Percentiles rank a stretch among this genome's conserved stretches.
Evolutionary conservation across 2,113 vertebrate species (phyloP).

Genomic region (Capreolus pygargus): DNA sequence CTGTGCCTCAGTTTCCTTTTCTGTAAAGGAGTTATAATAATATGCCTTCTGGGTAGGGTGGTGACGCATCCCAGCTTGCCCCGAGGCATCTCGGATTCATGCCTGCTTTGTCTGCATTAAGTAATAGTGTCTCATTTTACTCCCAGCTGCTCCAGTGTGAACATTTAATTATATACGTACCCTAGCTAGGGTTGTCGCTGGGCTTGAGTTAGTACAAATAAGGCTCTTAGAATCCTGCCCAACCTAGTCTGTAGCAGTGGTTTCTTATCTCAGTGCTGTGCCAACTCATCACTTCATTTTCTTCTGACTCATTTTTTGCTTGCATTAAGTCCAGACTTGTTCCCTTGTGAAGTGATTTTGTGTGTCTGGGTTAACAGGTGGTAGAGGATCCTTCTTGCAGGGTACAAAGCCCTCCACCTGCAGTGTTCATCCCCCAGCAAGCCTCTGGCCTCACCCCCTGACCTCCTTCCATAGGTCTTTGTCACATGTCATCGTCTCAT

Average conservation of each 20-base stretch:
- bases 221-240: not conserved
- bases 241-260: not conserved
- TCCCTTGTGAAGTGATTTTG: not conserved
- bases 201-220: not conserved
- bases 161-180: not conserved
- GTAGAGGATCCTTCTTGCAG: not conserved
- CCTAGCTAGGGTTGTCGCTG: not conserved
- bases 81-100: not conserved
- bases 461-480: not conserved
- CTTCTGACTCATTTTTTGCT: not conserved
- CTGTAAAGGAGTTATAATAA: not conserved
- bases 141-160: not conserved
- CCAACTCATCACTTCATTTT: slow-evolving; percentile 19
- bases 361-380: not conserved
- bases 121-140: not conserved
- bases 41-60: not conserved
- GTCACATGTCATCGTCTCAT: not conserved
- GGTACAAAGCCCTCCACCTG: not conserved
- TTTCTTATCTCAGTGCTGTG: not conserved
- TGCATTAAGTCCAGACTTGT: not conserved
- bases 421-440: not conserved
- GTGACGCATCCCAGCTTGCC: not conserved
- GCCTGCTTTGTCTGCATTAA: not conserved
- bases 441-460: not conserved
- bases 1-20: not conserved